phyloP scores from a whole-genome alignment of 2,113 vertebrate species.

The Mesitornis unicolor region DNA sequence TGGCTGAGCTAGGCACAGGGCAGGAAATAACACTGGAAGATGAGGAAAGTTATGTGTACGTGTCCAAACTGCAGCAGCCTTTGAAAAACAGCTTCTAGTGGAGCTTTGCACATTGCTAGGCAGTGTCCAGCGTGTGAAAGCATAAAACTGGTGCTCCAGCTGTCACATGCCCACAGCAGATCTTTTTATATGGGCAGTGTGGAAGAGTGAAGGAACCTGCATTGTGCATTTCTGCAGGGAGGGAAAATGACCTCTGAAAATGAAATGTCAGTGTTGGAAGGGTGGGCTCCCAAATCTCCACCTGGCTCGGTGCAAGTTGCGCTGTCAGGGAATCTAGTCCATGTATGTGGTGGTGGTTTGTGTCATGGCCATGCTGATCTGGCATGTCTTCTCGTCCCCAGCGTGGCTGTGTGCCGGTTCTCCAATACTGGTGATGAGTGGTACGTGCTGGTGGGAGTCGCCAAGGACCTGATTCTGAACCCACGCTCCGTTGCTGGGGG shows the following conservation, averaged over 20 bases:
- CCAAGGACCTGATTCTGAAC: slow-evolving; percentile 95
- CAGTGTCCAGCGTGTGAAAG: not conserved
- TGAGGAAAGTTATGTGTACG: not conserved
- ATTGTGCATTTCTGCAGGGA: not conserved
- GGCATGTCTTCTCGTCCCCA: slow-evolving; percentile 25
- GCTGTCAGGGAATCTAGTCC: fast-evolving
- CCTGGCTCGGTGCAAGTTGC: not conserved
- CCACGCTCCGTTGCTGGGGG: slow-evolving; percentile 91
- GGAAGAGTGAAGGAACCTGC: not conserved
- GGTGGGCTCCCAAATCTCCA: not conserved
- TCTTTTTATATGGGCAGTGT: not conserved
- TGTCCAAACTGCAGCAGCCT: not conserved
- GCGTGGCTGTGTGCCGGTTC: slow-evolving; percentile 92
- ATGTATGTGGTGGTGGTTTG: fast-evolving
- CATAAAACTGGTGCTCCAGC: not conserved
- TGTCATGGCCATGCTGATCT: not conserved
- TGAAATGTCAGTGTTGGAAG: not conserved
- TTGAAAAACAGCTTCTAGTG: not conserved
- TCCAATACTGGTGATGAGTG: slow-evolving; percentile 91
- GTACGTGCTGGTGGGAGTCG: slow-evolving; percentile 95
- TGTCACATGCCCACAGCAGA: too few species aligned
- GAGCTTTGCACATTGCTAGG: not conserved
- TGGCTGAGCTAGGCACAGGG: not conserved
- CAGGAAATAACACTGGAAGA: not conserved
- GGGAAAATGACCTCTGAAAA: not conserved